Conservation (phyloP, 1,140 invertebrate genomes). For the Gonioctena quinquepunctata region DNA sequence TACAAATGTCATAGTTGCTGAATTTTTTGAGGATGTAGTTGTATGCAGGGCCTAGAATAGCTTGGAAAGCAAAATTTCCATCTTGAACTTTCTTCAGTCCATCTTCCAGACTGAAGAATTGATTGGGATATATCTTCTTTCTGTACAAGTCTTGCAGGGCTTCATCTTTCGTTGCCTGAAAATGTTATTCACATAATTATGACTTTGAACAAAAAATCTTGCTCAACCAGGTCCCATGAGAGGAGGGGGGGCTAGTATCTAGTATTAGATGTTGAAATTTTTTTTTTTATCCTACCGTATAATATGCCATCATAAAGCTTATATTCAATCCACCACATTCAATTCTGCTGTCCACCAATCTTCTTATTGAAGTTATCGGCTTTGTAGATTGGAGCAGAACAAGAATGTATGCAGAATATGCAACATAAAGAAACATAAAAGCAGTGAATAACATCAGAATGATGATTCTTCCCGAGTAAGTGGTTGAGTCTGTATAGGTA, state of each 20-base stretch:
- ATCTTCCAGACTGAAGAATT: conserved; percentile 26
- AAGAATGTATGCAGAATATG: conserved; percentile 48
- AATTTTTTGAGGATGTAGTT: conserved; percentile 36
- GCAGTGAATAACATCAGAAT: conserved; percentile 37
- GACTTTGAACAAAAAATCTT: no score
- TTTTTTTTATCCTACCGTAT: conserved; percentile 32
- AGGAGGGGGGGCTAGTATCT: no score
- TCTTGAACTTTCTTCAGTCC: conserved; percentile 39
- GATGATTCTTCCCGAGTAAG: conserved; percentile 35
- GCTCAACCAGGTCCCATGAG: no score
- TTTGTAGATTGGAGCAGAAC: conserved; percentile 43
- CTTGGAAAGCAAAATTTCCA: conserved; percentile 45
- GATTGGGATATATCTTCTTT: conserved; percentile 35
- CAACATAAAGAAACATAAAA: conserved; percentile 48
- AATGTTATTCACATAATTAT: neutral
- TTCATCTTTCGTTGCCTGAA: conserved; percentile 27
- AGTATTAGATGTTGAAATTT: no score
- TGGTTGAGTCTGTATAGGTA: conserved; percentile 32
- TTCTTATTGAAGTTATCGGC: conserved; percentile 28
- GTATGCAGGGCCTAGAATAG: conserved; percentile 25
- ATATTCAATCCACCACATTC: conserved; percentile 35
- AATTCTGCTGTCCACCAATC: conserved; percentile 39
- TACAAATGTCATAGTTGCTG: conserved; percentile 45
- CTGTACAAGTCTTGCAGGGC: conserved; percentile 29
- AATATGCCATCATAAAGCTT: conserved; percentile 36